These are phyloP conservation scores for Meda fulgida DNA, from an alignment of 2,797 vertebrate species.

Conservation along the genomic window DNA sequence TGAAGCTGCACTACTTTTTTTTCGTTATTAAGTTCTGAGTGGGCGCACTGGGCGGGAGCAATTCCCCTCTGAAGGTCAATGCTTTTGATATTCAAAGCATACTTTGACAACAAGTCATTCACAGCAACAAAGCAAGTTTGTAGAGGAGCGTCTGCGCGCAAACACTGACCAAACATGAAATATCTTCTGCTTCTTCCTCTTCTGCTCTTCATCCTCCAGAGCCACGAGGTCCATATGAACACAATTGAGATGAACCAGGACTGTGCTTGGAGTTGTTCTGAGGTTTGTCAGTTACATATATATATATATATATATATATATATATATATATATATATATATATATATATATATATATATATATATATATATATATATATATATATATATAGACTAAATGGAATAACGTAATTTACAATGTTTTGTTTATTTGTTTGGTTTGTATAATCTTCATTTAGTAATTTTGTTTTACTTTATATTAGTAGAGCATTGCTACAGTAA, in stretches of 20 bases:
- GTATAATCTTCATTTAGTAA: background rate
- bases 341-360: too few species aligned
- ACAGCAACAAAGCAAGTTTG: conserved; percentile 7
- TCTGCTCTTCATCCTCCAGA: conserved; percentile 23
- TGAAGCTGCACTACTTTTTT: background rate
- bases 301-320: too few species aligned
- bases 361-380: too few species aligned
- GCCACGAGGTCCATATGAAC: background rate
- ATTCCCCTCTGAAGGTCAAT: background rate
- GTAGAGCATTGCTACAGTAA: background rate
- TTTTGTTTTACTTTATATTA: background rate
- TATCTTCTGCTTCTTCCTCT: background rate
- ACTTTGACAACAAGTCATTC: conserved; percentile 5
- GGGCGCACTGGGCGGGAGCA: conserved; percentile 1
- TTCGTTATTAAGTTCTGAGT: too few species aligned
- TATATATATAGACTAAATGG: background rate
- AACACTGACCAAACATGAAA: conserved; percentile 30
- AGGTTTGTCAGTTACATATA: background rate
- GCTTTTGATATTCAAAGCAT: conserved; percentile 16
- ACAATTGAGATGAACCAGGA: conserved; percentile 3
- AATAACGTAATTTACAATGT: background rate
- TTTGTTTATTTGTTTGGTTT: background rate
- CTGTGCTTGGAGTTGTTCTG: conserved; percentile 34
- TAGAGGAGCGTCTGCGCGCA: background rate
- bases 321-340: too few species aligned